These are phyloP conservation scores for Cydia amplana DNA, from an alignment of 1,140 invertebrate species.

Conservation along the genomic window DNA sequence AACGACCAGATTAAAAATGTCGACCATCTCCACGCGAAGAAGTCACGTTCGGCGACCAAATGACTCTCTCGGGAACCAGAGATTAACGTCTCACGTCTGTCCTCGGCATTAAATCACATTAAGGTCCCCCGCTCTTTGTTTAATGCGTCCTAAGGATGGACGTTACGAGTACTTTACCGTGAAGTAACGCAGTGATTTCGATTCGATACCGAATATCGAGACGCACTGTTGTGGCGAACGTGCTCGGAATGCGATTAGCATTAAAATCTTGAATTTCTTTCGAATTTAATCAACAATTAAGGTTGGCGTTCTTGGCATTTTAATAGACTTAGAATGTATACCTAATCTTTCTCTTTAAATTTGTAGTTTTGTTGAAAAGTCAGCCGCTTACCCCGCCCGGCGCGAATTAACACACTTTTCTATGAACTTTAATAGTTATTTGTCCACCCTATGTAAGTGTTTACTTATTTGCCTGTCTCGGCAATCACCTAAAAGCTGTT, in stretches of 20 bases:
- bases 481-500: too few species aligned
- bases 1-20: slow-evolving; percentile 12
- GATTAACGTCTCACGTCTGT: slow-evolving; percentile 30
- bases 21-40: slow-evolving; percentile 14
- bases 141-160: slow-evolving; percentile 25
- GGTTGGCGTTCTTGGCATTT: neutral
- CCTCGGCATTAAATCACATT: slow-evolving; percentile 30
- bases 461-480: too few species aligned
- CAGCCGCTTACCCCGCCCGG: too few species aligned
- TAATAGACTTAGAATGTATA: neutral
- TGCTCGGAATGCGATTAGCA: neutral
- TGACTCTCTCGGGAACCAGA: slow-evolving; percentile 26
- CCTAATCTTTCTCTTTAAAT: too few species aligned
- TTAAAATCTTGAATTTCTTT: neutral
- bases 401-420: too few species aligned
- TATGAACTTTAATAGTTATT: too few species aligned
- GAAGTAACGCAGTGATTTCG: slow-evolving; percentile 21
- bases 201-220: slow-evolving; percentile 16
- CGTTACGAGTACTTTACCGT: slow-evolving; percentile 24
- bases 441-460: too few species aligned
- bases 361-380: too few species aligned
- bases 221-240: neutral
- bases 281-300: neutral
- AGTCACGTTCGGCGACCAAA: slow-evolving; percentile 26
- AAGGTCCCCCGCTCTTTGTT: slow-evolving; percentile 22